Base-by-base conservation (phyloP, 1,140 invertebrate species). In the Eulimnadia texana region DNA sequence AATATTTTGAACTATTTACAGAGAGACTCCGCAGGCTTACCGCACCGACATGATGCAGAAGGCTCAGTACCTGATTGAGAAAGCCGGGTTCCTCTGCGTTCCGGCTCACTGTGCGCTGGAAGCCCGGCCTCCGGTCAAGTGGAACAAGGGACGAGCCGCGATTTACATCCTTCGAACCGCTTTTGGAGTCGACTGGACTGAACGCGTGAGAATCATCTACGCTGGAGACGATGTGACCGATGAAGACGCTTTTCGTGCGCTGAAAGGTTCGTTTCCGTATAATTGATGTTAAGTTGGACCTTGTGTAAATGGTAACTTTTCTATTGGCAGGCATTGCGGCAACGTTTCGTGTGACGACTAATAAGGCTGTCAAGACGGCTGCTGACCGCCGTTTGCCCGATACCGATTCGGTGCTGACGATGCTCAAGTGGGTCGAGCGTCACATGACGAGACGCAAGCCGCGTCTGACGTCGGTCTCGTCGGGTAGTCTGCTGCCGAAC, bases 171-270 rank as follows among this genome's bases (percentile, higher is more conserved):
- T 93, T 33, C 80, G 90, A 59, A 92, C 88, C 1, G 85, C 88
- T 0, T 92, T 92, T 70, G 90, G 89, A 13, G 78, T 92, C 0
- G 89, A 93, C 70, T 93, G 90, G 90, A 86, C 84, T 68, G 89
- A 93, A 71, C 79, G 90, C 53, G 88, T 93, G 60, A 80, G 88
- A 64, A 90, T 92, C 66, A 90, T 93, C 67, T 93, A 91, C 67
- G 89, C 83, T 57, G 90, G 90, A 63, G 90, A 93, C 72, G 90
- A 93, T 74, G 79, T 79, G 13, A 92, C 90, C 0, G 90, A 93
- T 72, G 90, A 93, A 73, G 90, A 93, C 72, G 90, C 90, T 24
- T 91, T 93, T 84, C 77, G 82, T 78, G 88, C 91, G 72, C 74
- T 74, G 72, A 60, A 70, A 50, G 70, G 59, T 62, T 42, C 6